These are phyloP conservation scores for Aphis craccivora DNA, from an alignment of 1,140 invertebrate genomes.

Conservation along the genomic window DNA sequence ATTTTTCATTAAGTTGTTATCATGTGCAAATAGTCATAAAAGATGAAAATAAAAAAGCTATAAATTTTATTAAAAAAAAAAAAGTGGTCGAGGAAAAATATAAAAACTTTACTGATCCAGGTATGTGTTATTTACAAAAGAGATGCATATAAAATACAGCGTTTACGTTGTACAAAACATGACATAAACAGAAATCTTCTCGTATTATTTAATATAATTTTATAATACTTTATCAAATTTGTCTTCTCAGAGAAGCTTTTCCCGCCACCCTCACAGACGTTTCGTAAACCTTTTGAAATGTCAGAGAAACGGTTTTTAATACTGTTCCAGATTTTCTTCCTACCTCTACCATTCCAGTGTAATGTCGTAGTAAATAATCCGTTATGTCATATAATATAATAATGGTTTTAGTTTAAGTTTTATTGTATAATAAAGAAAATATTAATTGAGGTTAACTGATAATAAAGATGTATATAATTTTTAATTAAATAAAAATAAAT, in stretches of 20 bases:
- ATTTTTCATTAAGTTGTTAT: conserved; percentile 26
- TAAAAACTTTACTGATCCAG: conserved; percentile 14
- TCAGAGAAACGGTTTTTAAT: conserved; percentile 47
- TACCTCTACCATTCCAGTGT: background rate
- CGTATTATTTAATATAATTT: conserved; percentile 45
- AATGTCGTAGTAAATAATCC: conserved; percentile 10
- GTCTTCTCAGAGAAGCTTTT: conserved; percentile 22
- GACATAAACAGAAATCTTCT: conserved; percentile 35
- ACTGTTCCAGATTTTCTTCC: background rate
- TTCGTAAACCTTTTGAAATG: conserved; percentile 34
- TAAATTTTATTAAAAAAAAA: conserved; percentile 23
- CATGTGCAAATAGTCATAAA: conserved; percentile 16
- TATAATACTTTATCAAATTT: conserved; percentile 47
- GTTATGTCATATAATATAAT: background rate
- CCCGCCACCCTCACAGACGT: background rate
- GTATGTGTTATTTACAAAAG: conserved; percentile 31
- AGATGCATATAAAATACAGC: conserved; percentile 22
- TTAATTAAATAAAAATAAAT: background rate
- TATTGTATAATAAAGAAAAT: background rate
- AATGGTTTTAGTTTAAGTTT: background rate
- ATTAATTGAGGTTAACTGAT: background rate
- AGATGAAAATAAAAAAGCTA: conserved; percentile 29
- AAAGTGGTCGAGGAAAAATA: background rate
- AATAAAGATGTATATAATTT: background rate
- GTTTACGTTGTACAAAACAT: conserved; percentile 7